Base-by-base conservation (phyloP, 2,797 vertebrate species). In the Diglossa cyanea region DNA sequence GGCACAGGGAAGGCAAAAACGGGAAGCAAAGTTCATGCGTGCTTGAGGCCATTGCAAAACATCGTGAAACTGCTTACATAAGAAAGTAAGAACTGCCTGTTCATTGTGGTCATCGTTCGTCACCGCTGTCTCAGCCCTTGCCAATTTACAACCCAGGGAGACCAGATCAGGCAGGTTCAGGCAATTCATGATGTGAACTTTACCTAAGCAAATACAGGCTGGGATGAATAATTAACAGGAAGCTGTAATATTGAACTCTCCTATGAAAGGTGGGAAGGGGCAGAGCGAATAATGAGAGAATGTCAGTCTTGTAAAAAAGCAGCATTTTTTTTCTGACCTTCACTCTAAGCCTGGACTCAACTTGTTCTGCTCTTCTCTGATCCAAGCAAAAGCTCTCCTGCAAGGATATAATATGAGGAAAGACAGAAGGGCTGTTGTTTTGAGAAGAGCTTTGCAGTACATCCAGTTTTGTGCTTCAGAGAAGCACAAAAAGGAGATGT, bases 171-270 rank as follows among this genome's bases (percentile, higher is more conserved):
- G 28, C 33, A 17, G 66, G 84, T 62, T 73, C 47, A 31, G 54
- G 21, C 39, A 80, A 78, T 66, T 90, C 66, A 77, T 13, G 21
- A 40, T 54, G 30, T 80, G 78, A 93, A 65, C 61, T 62, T 44
- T 89, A 68, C 62, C 66, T 86, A 91, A 91, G 85, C 82, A 91
- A 92, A 86, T 14, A 85, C 2, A 62, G 33, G 10, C 75, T 62
- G 24, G 6, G 78, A 92, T 93, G 47, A 96, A 96, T 97, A 91
- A 96, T 95, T 96, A 94, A 95, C 94, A 93, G 72, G 28, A 68
- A 68, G 30, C 2, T 75, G 62, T 66, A 62, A 95, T 72, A 31
- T 3, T 47, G 85, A 74, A 45, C 61, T 63, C 45, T 53, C 81
- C 57, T 53, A 5, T 10, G 37, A 68, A 40, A 21, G 39, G 54